Percentiles rank a stretch among this genome's conserved stretches.
phyloP scores from a whole-genome alignment of 2,113 vertebrate species.

The Oenanthe oenanthe region DNA sequence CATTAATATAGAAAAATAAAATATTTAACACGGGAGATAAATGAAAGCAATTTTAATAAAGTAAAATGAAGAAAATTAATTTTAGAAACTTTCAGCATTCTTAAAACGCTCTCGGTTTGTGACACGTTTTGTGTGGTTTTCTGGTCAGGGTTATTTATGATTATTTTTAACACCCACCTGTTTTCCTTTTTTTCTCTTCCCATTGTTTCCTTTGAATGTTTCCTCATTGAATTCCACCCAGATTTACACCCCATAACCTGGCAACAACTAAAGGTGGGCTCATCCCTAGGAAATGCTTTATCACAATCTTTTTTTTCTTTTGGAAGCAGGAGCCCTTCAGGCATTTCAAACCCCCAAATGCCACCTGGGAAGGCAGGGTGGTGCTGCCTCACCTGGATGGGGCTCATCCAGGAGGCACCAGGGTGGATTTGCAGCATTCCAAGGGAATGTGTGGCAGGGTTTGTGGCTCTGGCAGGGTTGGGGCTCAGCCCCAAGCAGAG shows the following conservation, averaged over 20 bases:
- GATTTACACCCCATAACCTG: background rate
- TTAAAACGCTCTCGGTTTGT: constrained; percentile 38
- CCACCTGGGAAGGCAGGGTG: background rate
- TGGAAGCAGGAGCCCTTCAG: background rate
- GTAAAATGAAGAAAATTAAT: constrained; percentile 86
- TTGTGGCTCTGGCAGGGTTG: background rate
- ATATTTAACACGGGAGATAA: constrained; percentile 84
- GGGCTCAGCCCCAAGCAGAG: background rate
- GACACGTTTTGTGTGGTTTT: constrained; percentile 54
- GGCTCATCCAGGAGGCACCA: background rate
- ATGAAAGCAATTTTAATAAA: constrained; percentile 86
- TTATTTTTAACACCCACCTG: constrained; percentile 17
- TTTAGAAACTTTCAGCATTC: constrained; percentile 75
- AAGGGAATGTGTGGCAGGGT: background rate
- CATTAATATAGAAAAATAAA: constrained; percentile 88
- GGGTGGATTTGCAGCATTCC: rapidly evolving
- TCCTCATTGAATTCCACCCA: background rate
- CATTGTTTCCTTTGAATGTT: background rate
- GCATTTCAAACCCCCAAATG: background rate
- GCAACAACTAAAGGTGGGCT: background rate
- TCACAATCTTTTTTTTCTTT: background rate
- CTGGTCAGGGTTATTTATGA: constrained; percentile 62
- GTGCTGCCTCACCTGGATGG: rapidly evolving
- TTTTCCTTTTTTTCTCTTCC: background rate
- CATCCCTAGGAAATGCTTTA: background rate